phyloP scores from a whole-genome alignment of 2,888 invertebrate species.

The Epinotia brunnichana region DNA sequence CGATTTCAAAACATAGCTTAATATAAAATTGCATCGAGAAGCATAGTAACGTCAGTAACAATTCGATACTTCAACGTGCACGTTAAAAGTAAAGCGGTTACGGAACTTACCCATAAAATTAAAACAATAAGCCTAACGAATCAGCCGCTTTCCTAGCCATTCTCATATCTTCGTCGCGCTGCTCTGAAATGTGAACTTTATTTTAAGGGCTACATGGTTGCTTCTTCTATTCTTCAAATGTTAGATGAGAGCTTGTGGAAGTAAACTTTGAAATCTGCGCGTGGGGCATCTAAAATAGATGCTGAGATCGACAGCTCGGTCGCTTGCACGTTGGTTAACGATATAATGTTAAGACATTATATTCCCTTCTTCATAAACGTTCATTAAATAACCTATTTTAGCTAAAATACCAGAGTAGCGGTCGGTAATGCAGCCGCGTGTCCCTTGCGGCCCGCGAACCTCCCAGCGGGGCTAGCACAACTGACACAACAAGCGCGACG shows the following conservation, averaged over 20 bases:
- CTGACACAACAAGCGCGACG: no score
- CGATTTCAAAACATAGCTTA: no score
- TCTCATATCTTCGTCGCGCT: not conserved
- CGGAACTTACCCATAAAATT: conserved; percentile 33
- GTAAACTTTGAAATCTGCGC: conserved; percentile 50
- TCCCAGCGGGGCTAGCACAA: no score
- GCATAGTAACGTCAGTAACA: not conserved
- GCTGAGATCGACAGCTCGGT: conserved; percentile 45
- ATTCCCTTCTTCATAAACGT: no score
- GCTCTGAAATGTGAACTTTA: not conserved
- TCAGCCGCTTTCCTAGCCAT: conserved; percentile 40
- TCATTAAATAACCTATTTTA: no score
- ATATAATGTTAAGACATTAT: not conserved
- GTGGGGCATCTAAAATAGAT: conserved; percentile 66
- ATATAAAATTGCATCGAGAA: no score
- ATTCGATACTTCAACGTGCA: conserved; percentile 3
- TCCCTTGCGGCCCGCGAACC: no score
- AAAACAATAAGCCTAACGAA: conserved; percentile 33
- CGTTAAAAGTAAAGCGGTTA: conserved; percentile 27
- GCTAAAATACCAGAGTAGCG: no score
- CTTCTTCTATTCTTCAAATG: not conserved
- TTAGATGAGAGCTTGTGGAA: conserved; percentile 38
- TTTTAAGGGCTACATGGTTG: not conserved
- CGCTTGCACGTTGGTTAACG: conserved; percentile 8
- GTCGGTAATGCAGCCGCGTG: no score